Conservation (phyloP, 2,113 vertebrate species). For the rat (Rattus norvegicus) region GRCr8 NC_086021.1:136671001-136671500, state of each 20-base stretch:
- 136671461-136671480: not conserved
- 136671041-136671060: not conserved
- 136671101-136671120: not conserved
- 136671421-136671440: not conserved
- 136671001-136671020: not conserved
- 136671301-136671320: not conserved
- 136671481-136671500: not conserved
- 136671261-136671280: not conserved
- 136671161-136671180: not conserved
- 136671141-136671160: not conserved
- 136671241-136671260: not conserved
- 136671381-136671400: not conserved
- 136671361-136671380: not conserved
- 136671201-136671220: not conserved
- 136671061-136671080: not conserved
- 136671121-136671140: not conserved
- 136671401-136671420: not conserved
- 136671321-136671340: not conserved
- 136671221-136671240: not conserved
- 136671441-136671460: not conserved
- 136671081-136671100: not conserved
- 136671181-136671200: not conserved
- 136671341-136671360: not conserved
- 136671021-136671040: not conserved
- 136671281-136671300: not conserved